Conservation (phyloP, 2,888 invertebrate species). For the Cataglyphis rosenhaueri region DNA sequence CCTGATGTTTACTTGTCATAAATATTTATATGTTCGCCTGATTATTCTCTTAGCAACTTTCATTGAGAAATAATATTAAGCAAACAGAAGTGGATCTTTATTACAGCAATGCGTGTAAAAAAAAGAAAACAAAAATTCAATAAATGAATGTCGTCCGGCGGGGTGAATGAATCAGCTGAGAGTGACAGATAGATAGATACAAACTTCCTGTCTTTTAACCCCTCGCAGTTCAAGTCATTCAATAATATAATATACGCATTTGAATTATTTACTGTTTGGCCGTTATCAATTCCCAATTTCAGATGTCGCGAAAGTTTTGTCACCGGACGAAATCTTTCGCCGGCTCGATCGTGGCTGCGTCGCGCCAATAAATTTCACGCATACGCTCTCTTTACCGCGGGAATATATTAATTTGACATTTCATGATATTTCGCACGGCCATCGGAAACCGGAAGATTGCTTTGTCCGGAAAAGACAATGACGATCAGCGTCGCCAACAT, state of each 20-base stretch:
- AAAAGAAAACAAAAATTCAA: not conserved
- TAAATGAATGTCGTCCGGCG: constrained; percentile 6
- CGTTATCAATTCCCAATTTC: not conserved
- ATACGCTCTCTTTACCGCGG: constrained; percentile 9
- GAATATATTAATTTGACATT: constrained; percentile 43
- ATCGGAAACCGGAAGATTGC: constrained; percentile 36
- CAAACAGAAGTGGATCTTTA: not conserved
- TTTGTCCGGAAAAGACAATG: not conserved
- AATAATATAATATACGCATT: constrained; percentile 1
- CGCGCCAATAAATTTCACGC: not conserved
- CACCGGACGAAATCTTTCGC: not conserved
- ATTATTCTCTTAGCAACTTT: not conserved
- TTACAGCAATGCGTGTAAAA: not conserved
- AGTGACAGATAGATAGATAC: constrained; percentile 65
- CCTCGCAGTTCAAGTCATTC: constrained; percentile 14
- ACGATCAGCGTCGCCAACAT: constrained; percentile 9
- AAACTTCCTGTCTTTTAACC: constrained; percentile 29
- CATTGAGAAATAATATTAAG: not conserved
- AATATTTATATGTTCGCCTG: not conserved
- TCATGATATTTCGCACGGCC: constrained; percentile 36
- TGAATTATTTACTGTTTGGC: constrained; percentile 32
- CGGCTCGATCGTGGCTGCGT: constrained; percentile 1
- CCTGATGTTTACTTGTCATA: not conserved
- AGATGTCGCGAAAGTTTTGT: not conserved
- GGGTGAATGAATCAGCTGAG: constrained; percentile 74